Conservation (phyloP, 2,888 invertebrate genomes). For the Seladonia tumulorum region DNA sequence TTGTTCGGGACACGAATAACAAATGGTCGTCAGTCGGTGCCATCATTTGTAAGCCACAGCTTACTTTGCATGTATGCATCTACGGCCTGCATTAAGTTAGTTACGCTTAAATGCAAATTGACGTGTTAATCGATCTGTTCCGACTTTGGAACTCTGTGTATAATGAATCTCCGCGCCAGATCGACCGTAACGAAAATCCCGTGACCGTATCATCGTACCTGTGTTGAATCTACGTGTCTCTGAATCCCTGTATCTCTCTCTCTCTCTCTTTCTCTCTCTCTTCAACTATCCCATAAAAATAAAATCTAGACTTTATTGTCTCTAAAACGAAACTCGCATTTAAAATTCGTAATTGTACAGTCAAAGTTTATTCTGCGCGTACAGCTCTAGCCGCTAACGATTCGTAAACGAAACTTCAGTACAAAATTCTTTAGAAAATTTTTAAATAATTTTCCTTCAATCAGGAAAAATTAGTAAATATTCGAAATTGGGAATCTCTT, state of each 20-base stretch:
- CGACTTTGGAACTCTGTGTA: constrained; percentile 72
- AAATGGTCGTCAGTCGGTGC: constrained; percentile 74
- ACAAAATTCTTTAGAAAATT: too few relatives aligned
- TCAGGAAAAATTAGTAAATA: too few relatives aligned
- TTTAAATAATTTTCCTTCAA: too few relatives aligned
- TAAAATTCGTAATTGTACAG: background rate
- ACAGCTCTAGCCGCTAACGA: too few relatives aligned
- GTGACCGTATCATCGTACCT: constrained; percentile 11
- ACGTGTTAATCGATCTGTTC: constrained; percentile 81
- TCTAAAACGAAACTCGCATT: background rate
- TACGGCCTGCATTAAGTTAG: constrained; percentile 78
- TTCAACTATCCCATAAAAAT: background rate
- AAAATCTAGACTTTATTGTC: too few relatives aligned
- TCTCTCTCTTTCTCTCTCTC: background rate
- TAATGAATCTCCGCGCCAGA: constrained; percentile 61
- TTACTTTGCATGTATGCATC: constrained; percentile 74
- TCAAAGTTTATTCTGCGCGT: too few relatives aligned
- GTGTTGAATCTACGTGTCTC: background rate
- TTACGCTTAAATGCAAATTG: constrained; percentile 84
- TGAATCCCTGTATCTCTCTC: background rate
- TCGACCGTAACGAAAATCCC: constrained; percentile 33
- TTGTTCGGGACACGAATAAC: constrained; percentile 69
- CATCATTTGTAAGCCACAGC: constrained; percentile 75
- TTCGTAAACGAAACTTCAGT: too few relatives aligned
- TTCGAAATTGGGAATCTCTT: too few relatives aligned